Evolutionary conservation across 2,797 vertebrate species (phyloP), one percentile per base, ranked within the genome.

Genomic region (Siniperca obscura): DNA sequence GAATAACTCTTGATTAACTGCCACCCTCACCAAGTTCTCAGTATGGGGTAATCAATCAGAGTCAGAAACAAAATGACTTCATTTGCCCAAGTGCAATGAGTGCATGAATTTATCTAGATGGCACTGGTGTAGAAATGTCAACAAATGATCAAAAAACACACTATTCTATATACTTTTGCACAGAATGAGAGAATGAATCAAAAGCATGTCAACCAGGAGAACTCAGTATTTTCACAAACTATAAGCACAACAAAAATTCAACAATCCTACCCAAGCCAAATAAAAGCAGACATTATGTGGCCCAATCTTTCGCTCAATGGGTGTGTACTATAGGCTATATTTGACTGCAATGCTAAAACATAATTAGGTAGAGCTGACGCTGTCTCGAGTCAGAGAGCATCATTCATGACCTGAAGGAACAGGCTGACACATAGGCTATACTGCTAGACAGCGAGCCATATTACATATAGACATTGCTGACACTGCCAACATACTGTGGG

Each of bases 81-180:
- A 59, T 40, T 40, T 65, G 53, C 50, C 46, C 40, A 61, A 74
- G 38, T 73, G 22, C 44, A 48, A 50, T 42, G 44, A 66, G 10
- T 68, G 25, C 36, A 76, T 72, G 13, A 1, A 57, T 70, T 60
- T 22, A 11, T 61, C 12, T 42, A 48, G 19, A 50, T 46, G 19
- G 34, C 12, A 52, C 13, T 30, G 2, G 38, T 34, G 21, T 30
- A 30, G 0, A 59, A 46, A 57, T 53, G 44, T 65, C 36, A 71
- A 30, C 13, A 75, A 22, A 64, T 50, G 40, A 25, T 52, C 34
- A n/a, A 56, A 22, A 19, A 62, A 25, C 40, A 67, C 7, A 75
- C 3, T 50, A 14, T n/a, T 68, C 44, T 50, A 22, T 16, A 61
- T 25, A 53, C 19, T 30, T 34, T 19, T 44, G 34, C 10, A 48